These are phyloP conservation scores for Salvelinus fontinalis DNA, from an alignment of 2,113 vertebrate species.

Conservation along the genomic window DNA sequence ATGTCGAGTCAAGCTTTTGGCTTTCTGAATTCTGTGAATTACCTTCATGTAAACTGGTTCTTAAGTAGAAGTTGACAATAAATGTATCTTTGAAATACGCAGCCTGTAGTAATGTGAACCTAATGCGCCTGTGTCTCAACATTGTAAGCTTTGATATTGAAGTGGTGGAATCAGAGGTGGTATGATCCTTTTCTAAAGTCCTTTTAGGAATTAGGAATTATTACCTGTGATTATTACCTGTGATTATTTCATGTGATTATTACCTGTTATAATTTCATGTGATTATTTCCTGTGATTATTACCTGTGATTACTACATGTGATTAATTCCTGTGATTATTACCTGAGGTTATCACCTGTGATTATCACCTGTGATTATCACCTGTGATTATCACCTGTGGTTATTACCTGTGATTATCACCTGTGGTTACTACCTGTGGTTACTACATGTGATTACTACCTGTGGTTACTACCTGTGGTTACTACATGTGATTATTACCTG, in stretches of 20 bases:
- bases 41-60: slow-evolving; percentile 49
- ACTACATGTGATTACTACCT: too few relatives aligned
- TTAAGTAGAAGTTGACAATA: slow-evolving; percentile 44
- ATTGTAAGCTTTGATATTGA: slow-evolving; percentile 26
- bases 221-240: too few relatives aligned
- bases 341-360: fast-evolving
- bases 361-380: not conserved
- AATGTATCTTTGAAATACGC: slow-evolving; percentile 54
- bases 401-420: too few relatives aligned
- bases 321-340: too few relatives aligned
- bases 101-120: slow-evolving; percentile 62
- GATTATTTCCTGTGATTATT: too few relatives aligned
- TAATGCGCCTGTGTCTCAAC: slow-evolving; percentile 34
- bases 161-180: slow-evolving; percentile 16
- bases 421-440: not conserved
- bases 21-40: slow-evolving; percentile 55
- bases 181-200: slow-evolving; percentile 28
- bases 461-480: too few relatives aligned
- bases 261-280: too few relatives aligned
- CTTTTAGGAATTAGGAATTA: slow-evolving; percentile 15
- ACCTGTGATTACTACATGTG: too few relatives aligned
- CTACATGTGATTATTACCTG: too few relatives aligned
- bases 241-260: too few relatives aligned
- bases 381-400: too few relatives aligned
- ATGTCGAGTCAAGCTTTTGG: slow-evolving; percentile 26